Base-by-base conservation (phyloP, 92 coral and sea anemone species). In the Zoanthus sansibaricus region DNA sequence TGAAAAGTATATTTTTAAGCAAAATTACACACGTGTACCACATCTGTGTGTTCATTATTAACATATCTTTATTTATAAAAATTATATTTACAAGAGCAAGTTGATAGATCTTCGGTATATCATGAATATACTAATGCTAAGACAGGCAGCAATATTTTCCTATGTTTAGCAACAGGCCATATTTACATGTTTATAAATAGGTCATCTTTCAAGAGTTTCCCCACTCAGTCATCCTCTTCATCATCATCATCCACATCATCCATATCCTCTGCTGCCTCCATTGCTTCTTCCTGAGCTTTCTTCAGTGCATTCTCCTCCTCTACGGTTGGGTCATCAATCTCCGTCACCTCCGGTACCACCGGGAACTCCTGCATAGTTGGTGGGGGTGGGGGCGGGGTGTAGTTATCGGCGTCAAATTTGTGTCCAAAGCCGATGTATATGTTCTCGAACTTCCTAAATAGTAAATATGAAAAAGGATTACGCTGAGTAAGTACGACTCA, bases 221-320 rank as follows among this genome's bases (percentile, higher is more conserved):
- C 25, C 31, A 66, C 56, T 64, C 68, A 91, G 46, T 93, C 95
- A 82, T 97, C 99, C 51, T 97, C 98, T 7, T 97, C 99, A 3
- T 97, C 99, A 31, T 97, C 99, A 79, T 97, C 99, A 75, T 95
- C 99, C 31, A 91, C 95, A 77, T 97, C 99, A n/a, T 97, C 99
- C 89, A 92, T 89, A 67, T 97, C 98, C 61, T 95, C 99, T 20
- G 96, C 99, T 3, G 96, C 98, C 76, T 95, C 99, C 91, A 93
- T 86, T 2, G 95, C 99, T 16, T 93, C 98, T 66, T 97, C 97
- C 86, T 95, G 97, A 3, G 98, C 97, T 25, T 93, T 92, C 91
- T 95, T 97, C 75, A 94, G 91, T 0, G 97, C 99, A 47, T 86
- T 88, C 71, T 97, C 99, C 89, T 97, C 99, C 86, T 97, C 99